Evolutionary conservation across 2,113 vertebrate species (phyloP).

Genomic region (Oreochromis niloticus): DNA sequence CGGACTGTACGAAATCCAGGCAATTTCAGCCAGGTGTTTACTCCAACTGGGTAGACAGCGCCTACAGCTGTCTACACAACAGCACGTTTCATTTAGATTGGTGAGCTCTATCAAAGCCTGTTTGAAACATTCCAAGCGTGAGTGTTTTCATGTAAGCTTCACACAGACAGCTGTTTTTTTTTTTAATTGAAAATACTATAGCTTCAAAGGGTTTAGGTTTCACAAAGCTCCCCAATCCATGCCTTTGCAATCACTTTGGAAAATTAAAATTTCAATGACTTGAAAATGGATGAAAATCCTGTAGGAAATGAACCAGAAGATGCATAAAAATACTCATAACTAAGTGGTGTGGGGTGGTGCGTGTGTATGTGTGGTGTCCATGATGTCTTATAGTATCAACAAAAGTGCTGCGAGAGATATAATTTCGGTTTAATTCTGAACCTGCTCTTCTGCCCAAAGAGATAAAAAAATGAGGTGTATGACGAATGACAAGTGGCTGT

Average conservation of each 20-base stretch:
- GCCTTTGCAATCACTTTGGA: background rate
- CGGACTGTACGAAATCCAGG: conserved; percentile 15
- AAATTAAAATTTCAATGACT: background rate
- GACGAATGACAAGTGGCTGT: background rate
- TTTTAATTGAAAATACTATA: conserved; percentile 18
- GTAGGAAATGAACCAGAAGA: background rate
- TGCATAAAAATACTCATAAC: background rate
- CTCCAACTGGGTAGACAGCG: conserved; percentile 21
- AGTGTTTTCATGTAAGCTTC: background rate
- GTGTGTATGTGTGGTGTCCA: background rate
- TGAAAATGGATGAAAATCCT: background rate
- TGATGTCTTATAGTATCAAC: background rate
- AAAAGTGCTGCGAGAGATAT: background rate
- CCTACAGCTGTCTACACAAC: conserved; percentile 26
- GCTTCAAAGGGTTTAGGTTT: conserved; percentile 4
- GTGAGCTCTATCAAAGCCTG: conserved; percentile 11
- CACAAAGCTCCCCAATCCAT: background rate
- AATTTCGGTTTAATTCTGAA: background rate
- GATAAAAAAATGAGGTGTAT: background rate
- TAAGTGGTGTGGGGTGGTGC: background rate
- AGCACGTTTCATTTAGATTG: conserved; percentile 47
- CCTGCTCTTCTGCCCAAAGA: background rate
- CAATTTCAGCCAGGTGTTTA: conserved; percentile 53
- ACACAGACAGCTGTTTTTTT: background rate
- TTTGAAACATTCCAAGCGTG: background rate